phyloP scores from a whole-genome alignment of 2,888 invertebrate species.

The Drosophila vallismaia region DNA sequence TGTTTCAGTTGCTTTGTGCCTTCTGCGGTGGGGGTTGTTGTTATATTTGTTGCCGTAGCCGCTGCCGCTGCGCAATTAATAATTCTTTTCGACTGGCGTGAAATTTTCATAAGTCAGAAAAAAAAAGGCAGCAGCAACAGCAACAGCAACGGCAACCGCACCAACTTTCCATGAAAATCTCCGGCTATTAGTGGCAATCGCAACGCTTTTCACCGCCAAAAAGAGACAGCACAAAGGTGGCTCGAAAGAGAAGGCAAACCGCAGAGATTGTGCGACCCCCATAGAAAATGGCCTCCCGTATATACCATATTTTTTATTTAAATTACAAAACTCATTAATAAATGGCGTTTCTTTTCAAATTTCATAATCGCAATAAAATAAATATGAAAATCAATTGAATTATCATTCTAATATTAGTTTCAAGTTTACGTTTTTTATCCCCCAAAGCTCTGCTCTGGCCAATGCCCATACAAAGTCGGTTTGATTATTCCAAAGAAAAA shows the following conservation, averaged over 20 bases:
- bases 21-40: conserved; percentile 46
- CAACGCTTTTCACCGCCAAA: conserved; percentile 53
- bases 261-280: conserved; percentile 56
- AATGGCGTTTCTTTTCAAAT: conserved; percentile 13
- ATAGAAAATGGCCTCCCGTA: conserved; percentile 62
- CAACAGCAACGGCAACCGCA: conserved; percentile 65
- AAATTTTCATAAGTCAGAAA: conserved; percentile 66
- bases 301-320: conserved; percentile 62
- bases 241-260: conserved; percentile 32
- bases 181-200: conserved; percentile 49
- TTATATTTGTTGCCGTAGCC: conserved; percentile 47
- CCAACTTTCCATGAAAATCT: conserved; percentile 74
- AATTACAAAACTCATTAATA: conserved; percentile 54
- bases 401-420: neutral
- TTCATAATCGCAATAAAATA: neutral
- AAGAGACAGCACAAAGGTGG: conserved; percentile 1
- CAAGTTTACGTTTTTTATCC: neutral
- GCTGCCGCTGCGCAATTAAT: conserved; percentile 75
- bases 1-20: conserved; percentile 47
- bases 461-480: conserved; percentile 2
- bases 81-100: conserved; percentile 76
- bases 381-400: neutral
- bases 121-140: conserved; percentile 24
- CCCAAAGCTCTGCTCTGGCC: neutral
- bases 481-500: conserved; percentile 29